These are phyloP conservation scores for Mythimna impura DNA, from an alignment of 2,888 invertebrate species.

Conservation along the genomic window DNA sequence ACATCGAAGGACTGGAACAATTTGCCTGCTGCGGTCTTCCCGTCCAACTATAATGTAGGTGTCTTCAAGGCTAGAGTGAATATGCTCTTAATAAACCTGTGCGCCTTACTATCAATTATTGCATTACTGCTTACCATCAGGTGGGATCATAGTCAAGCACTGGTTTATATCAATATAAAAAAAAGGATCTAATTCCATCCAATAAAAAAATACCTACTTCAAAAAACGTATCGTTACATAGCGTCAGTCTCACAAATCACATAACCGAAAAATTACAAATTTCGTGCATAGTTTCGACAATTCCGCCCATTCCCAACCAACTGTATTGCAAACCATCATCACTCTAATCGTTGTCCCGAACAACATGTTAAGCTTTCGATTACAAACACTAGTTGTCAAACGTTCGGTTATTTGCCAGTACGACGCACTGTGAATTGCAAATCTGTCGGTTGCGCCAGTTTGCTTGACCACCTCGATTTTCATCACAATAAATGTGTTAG, in stretches of 20 bases:
- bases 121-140: too few species aligned
- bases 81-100: too few species aligned
- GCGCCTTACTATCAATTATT: too few species aligned
- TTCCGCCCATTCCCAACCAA: conserved; percentile 38
- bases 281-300: conserved; percentile 35
- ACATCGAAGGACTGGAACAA: too few species aligned
- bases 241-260: conserved; percentile 8
- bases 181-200: too few species aligned
- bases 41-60: too few species aligned
- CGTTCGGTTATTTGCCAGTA: conserved; percentile 73
- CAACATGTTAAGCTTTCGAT: conserved; percentile 75
- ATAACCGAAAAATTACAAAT: conserved; percentile 45
- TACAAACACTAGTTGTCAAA: conserved; percentile 73
- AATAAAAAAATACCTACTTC: neutral
- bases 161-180: too few species aligned
- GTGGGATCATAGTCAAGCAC: too few species aligned
- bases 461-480: conserved; percentile 59
- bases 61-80: too few species aligned
- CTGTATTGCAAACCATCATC: conserved; percentile 61
- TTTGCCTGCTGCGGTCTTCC: too few species aligned
- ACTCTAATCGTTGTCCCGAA: conserved; percentile 68
- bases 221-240: neutral
- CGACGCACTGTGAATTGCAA: conserved; percentile 75
- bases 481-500: conserved; percentile 60
- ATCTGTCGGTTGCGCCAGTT: conserved; percentile 59